Conservation (phyloP, 1,140 invertebrate species). For the Trichonephila inaurata region DNA sequence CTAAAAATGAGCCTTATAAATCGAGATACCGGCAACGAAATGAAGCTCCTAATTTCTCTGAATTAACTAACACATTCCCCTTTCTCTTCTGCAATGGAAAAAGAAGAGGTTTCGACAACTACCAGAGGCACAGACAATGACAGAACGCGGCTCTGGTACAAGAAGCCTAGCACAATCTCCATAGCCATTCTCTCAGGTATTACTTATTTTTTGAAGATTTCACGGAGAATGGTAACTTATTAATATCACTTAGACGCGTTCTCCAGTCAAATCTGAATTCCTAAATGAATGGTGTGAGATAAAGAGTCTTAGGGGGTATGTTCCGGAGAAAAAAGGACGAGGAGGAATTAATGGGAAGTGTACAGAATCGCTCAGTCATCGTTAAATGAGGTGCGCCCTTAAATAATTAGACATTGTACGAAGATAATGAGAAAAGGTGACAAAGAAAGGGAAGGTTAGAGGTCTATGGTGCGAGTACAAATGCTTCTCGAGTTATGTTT, state of each 20-base stretch:
- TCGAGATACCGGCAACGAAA: constrained; percentile 7
- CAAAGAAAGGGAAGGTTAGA: not conserved
- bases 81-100: not conserved
- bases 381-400: constrained; percentile 23
- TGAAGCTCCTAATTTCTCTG: constrained; percentile 39
- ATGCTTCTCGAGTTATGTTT: not conserved
- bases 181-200: not conserved
- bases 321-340: not conserved
- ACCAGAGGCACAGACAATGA: constrained; percentile 17
- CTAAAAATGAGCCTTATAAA: not conserved
- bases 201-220: constrained; percentile 24
- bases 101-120: constrained; percentile 11
- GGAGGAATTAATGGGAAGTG: not conserved
- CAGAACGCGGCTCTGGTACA: not conserved
- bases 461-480: not conserved
- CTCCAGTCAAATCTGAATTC: constrained; percentile 21
- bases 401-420: constrained; percentile 7
- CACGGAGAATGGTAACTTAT: not conserved
- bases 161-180: not conserved
- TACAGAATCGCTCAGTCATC: constrained; percentile 25
- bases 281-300: constrained; percentile 17
- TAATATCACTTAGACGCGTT: constrained; percentile 33
- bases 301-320: not conserved
- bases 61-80: constrained; percentile 10
- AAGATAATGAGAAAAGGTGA: constrained; percentile 1